Base-by-base conservation (phyloP, 2,888 invertebrate genomes). In the Agrochola lychnidis region DNA sequence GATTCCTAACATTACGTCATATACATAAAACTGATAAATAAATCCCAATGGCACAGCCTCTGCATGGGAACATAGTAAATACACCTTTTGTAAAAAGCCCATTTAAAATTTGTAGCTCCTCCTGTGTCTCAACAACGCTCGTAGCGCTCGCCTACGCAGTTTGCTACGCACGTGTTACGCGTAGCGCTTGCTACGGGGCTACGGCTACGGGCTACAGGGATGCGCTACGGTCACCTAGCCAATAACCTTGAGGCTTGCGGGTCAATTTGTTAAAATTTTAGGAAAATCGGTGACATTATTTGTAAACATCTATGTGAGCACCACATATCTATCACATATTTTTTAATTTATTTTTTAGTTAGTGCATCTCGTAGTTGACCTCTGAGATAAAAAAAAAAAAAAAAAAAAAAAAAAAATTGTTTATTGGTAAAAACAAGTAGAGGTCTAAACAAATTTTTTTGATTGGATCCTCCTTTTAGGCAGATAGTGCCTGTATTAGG, bases 151-250 rank as follows among this genome's bases (percentile, higher is more conserved):
- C 16, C 75, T 76, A 59, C 76, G 40, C 14, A 42, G 19, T 6
- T 7, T 51, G 67, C 76, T 76, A 76, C 77, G 76, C 36, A 12
- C 1, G 10, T 25, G 30, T 45, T 57, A 76, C 40, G 63, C 56
- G 36, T 63, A 64, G 63, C 25, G 12, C 48, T 25, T n/a, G 56
- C 77, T 76, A 75, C 75, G 76, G 9, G 36, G 25, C 77, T 76
- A 76, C 63, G 36, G 25, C 77, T 76, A 76, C 63, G 75, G 16
- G 56, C 63, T 76, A 76, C 76, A 63, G 2, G 22, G n/a, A 45
- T 6, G 16, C 12, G 56, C 75, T 75, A 76, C 64, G 56, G 25
- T 4, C 40, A 36, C 25, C 14, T 53, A 53, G 16, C 22, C 53
- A 40, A 57, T 30, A 30, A 25, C 56, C 19, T 25, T 25, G 2